These are phyloP conservation scores for Nasua narica DNA, from an alignment of 2,797 vertebrate genomes.

Conservation along the genomic window DNA sequence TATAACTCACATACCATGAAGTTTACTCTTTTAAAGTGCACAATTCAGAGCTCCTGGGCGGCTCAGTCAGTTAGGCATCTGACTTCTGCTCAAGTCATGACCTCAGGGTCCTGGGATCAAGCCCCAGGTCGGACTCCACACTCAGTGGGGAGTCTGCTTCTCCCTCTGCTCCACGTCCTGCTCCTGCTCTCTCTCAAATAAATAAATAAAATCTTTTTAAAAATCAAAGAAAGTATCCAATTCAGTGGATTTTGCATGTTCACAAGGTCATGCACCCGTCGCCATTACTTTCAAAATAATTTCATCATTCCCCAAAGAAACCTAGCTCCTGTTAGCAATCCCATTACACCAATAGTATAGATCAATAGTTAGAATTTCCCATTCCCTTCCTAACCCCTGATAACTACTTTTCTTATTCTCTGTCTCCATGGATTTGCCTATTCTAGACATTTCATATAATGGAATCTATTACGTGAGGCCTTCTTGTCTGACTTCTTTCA, in stretches of 20 bases:
- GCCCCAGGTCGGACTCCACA: too few species aligned
- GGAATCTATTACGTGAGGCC: not conserved
- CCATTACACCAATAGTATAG: too few species aligned
- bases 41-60: not conserved
- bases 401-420: not conserved
- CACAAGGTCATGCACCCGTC: not conserved
- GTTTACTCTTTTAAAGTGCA: not conserved
- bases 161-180: too few species aligned
- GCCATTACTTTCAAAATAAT: not conserved
- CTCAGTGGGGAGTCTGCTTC: too few species aligned
- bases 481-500: not conserved
- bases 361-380: not conserved
- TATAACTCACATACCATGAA: not conserved
- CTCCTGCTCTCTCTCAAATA: too few species aligned
- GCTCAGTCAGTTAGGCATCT: not conserved
- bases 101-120: too few species aligned
- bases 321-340: not conserved
- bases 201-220: too few species aligned
- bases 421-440: not conserved
- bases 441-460: not conserved
- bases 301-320: constrained; percentile 14
- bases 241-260: not conserved
- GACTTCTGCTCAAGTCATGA: too few species aligned
- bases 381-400: too few species aligned
- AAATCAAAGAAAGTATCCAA: not conserved